Evolutionary conservation across 2,797 vertebrate genomes (phyloP), one percentile per base, ranked within the genome.

Genomic region (Salarias fasciatus): DNA sequence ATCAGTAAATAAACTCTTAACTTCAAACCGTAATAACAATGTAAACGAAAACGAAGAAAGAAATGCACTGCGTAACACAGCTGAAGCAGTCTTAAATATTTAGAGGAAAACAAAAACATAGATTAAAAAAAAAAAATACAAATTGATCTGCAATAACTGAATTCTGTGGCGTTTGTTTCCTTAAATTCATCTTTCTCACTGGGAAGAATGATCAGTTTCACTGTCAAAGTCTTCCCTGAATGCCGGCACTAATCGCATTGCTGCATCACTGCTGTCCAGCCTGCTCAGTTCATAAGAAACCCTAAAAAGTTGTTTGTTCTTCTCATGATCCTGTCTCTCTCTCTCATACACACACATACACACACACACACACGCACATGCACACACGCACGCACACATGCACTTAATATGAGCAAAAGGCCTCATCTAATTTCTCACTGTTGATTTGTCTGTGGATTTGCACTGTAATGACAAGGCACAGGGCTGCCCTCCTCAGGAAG

Each of bases 401-500:
- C n/a, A n/a, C n/a, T n/a, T n/a, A n/a, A 72, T 49, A 52, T 57
- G 62, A 82, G 80, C 83, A 60, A 77, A 79, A 74, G 1, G 1
- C 49, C 50, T 58, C 53, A 63, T 57, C 75, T 66, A 82, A 69
- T 75, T 77, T 52, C 47, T 63, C 33, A 24, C 59, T 61, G 83
- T 74, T 58, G 63, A 74, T 84, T 84, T 78, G 43, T 63, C 63
- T 54, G 24, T 53, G 72, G 63, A 60, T 79, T 15, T 40, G 51
- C 37, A 8, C 10, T 72, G 51, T 53, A 66, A 61, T 53, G 57
- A 54, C 57, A 80, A 84, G 75, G 77, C 61, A 76, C 77, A 77
- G 77, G 74, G 80, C 72, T 91, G 88, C 88, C 91, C 89, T 86
- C 90, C 84, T 69, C 85, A 89, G 90, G 89, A 69, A 38, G 46